phyloP scores from a whole-genome alignment of 2,113 vertebrate genomes.

The Mohoua ochrocephala region DNA sequence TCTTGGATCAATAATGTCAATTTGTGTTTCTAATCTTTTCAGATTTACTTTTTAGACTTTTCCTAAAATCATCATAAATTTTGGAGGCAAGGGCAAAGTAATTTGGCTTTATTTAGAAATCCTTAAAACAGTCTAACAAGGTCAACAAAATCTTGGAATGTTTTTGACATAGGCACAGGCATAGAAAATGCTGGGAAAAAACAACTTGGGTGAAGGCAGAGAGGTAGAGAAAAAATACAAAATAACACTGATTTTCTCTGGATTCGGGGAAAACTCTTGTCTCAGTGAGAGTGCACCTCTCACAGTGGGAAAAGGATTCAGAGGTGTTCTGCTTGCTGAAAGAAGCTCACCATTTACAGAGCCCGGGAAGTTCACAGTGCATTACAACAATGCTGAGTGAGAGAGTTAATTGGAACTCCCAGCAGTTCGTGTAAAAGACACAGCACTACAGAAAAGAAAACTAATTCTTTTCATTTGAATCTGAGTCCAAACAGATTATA shows the following conservation, averaged over 20 bases:
- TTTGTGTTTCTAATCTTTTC: neutral
- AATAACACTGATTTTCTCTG: neutral
- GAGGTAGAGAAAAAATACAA: neutral
- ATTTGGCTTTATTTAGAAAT: neutral
- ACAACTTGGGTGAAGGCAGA: neutral
- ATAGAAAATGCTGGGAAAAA: neutral
- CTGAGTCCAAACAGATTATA: constrained; percentile 30
- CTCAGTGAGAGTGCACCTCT: neutral
- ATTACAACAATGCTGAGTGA: neutral
- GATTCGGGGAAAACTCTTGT: neutral
- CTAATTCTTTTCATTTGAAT: neutral
- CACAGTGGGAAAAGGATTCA: neutral
- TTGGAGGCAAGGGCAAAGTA: neutral
- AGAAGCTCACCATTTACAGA: neutral
- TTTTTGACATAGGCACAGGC: neutral
- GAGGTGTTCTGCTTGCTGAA: neutral
- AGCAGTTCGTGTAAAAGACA: neutral
- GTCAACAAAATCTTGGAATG: neutral
- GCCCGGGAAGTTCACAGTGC: neutral
- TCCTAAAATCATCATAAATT: neutral
- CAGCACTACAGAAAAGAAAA: neutral
- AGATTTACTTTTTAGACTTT: neutral
- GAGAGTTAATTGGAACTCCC: neutral
- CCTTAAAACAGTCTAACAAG: neutral
- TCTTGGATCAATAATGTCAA: neutral